Percentiles rank a stretch among this genome's conserved stretches.
These are phyloP conservation scores for Sturnira hondurensis DNA, from an alignment of 2,113 vertebrate genomes.

Conservation along the genomic window DNA sequence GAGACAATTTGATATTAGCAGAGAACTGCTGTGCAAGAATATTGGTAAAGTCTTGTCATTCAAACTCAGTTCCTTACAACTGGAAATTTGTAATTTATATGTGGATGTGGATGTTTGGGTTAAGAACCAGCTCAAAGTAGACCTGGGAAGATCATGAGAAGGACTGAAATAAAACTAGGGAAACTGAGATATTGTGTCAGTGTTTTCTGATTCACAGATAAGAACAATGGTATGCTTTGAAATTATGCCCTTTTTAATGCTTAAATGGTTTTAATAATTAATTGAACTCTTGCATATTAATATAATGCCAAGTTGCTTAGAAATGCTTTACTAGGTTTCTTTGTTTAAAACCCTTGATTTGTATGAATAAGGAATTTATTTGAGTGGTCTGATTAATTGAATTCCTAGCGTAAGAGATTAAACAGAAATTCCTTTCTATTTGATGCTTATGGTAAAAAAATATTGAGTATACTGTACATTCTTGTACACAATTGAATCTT, in stretches of 20 bases:
- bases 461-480: background rate
- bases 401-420: slow-evolving; percentile 10
- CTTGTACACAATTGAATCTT: background rate
- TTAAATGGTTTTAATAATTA: slow-evolving; percentile 38
- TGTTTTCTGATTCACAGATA: background rate
- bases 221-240: background rate
- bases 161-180: slow-evolving; percentile 18
- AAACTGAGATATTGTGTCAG: background rate
- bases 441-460: slow-evolving; percentile 6
- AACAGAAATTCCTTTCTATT: slow-evolving; percentile 36
- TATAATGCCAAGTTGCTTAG: background rate
- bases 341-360: slow-evolving; percentile 30
- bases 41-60: slow-evolving; percentile 5
- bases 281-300: slow-evolving; percentile 13
- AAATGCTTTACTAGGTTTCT: slow-evolving; percentile 2
- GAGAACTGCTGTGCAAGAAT: background rate
- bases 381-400: slow-evolving; percentile 17
- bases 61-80: background rate
- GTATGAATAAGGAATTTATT: background rate
- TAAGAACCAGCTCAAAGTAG: background rate
- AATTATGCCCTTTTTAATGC: background rate
- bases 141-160: background rate
- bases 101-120: background rate
- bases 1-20: background rate
- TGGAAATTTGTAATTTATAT: background rate